A percentile compares a stretch with the other conserved stretches of the same genome.
These are phyloP conservation scores for Macrophya annulata DNA, from an alignment of 2,888 invertebrate genomes.

Conservation along the genomic window DNA sequence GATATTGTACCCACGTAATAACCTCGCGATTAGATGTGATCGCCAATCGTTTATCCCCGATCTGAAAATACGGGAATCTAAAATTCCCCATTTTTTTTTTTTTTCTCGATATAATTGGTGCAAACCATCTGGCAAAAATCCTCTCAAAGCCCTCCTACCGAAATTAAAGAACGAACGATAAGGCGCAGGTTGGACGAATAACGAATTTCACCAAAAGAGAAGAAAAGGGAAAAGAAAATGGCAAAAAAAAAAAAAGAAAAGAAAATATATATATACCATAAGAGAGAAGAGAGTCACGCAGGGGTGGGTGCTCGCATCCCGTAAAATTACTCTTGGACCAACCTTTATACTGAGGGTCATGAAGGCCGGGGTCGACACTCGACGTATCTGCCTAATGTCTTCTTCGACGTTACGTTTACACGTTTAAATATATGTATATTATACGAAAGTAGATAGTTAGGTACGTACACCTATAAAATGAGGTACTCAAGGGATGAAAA, in stretches of 20 bases:
- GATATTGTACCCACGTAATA: background rate
- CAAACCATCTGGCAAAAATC: background rate
- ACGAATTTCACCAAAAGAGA: background rate
- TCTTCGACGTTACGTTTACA: conserved; percentile 28
- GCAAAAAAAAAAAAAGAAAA: background rate
- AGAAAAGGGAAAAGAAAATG: conserved; percentile 4
- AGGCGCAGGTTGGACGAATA: background rate
- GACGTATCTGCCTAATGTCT: conserved; percentile 37
- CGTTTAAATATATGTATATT: background rate
- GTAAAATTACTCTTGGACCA: conserved; percentile 50
- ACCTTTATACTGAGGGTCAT: background rate
- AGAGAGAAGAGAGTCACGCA: conserved; percentile 40
- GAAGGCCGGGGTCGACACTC: conserved; percentile 34
- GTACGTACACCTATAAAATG: background rate
- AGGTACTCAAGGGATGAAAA: background rate
- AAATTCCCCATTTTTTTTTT: background rate
- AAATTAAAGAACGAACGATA: background rate
- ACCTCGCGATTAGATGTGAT: conserved; percentile 8
- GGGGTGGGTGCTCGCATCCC: conserved; percentile 45
- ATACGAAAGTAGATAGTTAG: no score
- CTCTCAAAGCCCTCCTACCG: background rate
- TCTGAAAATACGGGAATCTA: no score
- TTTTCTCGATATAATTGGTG: background rate
- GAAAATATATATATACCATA: background rate
- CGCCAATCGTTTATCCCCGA: conserved; percentile 15